phyloP scores from a whole-genome alignment of 2,113 vertebrate species.

The Leucopsar rothschildi region DNA sequence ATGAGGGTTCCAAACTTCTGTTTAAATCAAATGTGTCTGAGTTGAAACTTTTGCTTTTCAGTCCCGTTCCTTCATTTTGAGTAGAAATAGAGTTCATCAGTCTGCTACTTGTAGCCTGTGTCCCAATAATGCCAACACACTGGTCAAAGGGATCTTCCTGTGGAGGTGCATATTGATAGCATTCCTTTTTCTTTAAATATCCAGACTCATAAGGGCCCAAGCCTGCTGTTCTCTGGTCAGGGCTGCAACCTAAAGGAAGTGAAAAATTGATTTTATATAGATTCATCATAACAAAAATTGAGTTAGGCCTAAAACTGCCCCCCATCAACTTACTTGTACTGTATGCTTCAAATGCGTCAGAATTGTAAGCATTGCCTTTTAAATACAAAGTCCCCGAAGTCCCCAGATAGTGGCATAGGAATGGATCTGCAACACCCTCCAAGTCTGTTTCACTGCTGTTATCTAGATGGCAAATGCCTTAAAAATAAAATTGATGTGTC shows the following conservation, averaged over 20 bases:
- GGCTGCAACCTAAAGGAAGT: conserved; percentile 70
- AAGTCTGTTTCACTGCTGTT: conserved; percentile 87
- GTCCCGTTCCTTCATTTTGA: conserved; percentile 64
- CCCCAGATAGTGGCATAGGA: conserved; percentile 86
- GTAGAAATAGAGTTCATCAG: conserved; percentile 50
- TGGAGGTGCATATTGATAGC: conserved; percentile 56
- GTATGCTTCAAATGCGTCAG: conserved; percentile 73
- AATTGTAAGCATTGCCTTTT: conserved; percentile 74
- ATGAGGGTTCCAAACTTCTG: conserved; percentile 61
- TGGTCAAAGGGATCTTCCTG: conserved; percentile 79
- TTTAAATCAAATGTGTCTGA: conserved; percentile 67
- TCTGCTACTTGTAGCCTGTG: conserved; percentile 39
- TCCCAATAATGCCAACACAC: neutral
- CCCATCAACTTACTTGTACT: conserved; percentile 56
- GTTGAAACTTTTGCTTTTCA: conserved; percentile 62
- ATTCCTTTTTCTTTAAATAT: conserved; percentile 78
- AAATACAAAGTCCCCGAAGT: conserved; percentile 77
- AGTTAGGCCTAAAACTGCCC: neutral
- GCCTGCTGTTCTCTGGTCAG: conserved; percentile 73
- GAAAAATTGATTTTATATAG: neutral
- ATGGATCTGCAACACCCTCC: conserved; percentile 83
- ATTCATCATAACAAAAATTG: neutral
- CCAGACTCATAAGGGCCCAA: conserved; percentile 74
- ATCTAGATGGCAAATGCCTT: conserved; percentile 86
- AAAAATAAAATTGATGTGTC: neutral